Base-by-base conservation (phyloP, 2,113 vertebrate genomes). In the Natator depressus region DNA sequence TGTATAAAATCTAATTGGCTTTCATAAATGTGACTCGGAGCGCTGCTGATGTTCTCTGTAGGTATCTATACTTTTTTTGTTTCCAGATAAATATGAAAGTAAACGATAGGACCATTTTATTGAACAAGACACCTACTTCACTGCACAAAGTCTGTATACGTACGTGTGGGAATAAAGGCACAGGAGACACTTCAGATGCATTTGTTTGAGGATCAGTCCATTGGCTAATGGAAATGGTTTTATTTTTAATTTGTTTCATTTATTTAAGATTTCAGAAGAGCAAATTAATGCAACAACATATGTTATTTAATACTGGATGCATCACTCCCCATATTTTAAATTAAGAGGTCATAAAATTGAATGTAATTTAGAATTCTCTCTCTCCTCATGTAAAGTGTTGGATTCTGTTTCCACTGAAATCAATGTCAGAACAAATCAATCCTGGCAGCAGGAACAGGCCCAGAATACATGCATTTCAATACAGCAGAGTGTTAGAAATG, bases 1-100 rank as follows among this genome's bases (percentile, higher is more conserved):
- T 97, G 83, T 89, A 87, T 87, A 91, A 97, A 88, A 89, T 96
- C 90, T 94, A 80, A 93, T 87, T 89, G 88, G 85, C 87, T 95
- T 79, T 94, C 94, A 95, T 94, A 82, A 97, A 96, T 55, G 38
- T 80, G 91, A 93, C 93, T 46, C 83, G 91, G 87, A 96, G 96
- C 87, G 93, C 84, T 88, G 81, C 90, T 89, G 91, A 85, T 89
- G 89, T 94, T 95, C 93, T 96, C 94, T 92, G 92, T 90, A 81
- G 86, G 89, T 79, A 89, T 81, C 38, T 42, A 38, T 35, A 5
- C 47, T 86, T 75, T 89, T 55, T 91, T 89, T 94, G 80, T 91
- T 96, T 87, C 79, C 88, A 57, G 57, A n/a, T 84, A 94, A 89
- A 84, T 7, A 75, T 31, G 47, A 89, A 51, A 82, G 14, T 47